Base-by-base conservation (phyloP, 2,113 vertebrate genomes). In the Anas platyrhynchos region DNA sequence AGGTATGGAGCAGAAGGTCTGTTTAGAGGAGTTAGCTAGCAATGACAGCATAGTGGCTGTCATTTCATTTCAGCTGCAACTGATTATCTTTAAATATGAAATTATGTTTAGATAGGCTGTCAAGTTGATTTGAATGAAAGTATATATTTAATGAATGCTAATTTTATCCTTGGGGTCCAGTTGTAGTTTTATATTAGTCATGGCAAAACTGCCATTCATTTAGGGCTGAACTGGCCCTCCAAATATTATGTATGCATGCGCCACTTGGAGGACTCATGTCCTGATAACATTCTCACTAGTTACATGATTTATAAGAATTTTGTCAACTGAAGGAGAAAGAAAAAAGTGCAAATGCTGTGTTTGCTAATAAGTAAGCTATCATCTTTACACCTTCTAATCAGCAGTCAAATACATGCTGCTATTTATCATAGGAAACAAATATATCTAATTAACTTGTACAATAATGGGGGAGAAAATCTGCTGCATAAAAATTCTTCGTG, bases 361-460 rank as follows among this genome's bases (percentile, higher is more conserved):
- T 96, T 96, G 88, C 84, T 93, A 91, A 78, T 91, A 80, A 73
- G 44, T 65, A 50, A 89, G 77, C 58, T n/a, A 52, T 94, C 44
- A 3, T 89, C 79, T 96, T 95, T 94, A 75, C 86, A 95, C 93
- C 94, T 96, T 94, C 82, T 90, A 81, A 88, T 92, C 89, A 92
- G 38, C 20, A 82, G 41, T 88, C 68, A 95, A 95, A 96, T 95
- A 88, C 86, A 83, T 89, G 91, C 81, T 97, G 87, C 91, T 95
- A 86, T 96, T 96, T 92, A 88, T 95, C 84, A 69, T 73, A 36
- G 56, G 62, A 86, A 69, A 86, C 52, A 95, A 97, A 97, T 91
- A 54, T 63, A 81, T 83, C 36, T 91, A 80, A 96, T 94, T 96
- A 97, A 96, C 87, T 94, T 96, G 71, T 94, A 67, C 50, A 83